Base-by-base conservation (phyloP, 2,888 invertebrate genomes). In the Oscheius sp. region DNA sequence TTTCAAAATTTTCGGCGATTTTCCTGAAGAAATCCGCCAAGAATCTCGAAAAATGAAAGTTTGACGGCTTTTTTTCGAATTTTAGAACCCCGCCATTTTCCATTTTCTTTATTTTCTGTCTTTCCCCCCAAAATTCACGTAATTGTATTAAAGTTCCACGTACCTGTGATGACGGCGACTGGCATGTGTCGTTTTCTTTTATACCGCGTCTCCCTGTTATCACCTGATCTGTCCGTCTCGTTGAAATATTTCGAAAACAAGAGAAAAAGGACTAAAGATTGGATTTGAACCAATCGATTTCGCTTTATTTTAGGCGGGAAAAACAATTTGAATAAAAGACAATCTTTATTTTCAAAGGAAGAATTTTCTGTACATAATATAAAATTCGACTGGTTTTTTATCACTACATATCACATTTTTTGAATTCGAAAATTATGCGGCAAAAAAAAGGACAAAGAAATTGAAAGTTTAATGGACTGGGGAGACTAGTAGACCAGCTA, bases 81-180 rank as follows among this genome's bases (percentile, higher is more conserved):
- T n/a, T n/a, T n/a, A n/a, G n/a, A n/a, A n/a, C 35, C 9, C 35
- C 35, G 5, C 9, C 3, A 35, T 9, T 35, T 35, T 35, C 3
- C 35, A 35, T 35, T 9, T 35, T 35, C 35, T 9, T 35, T 35
- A 3, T 35, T 9, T 35, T 9, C 35, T 35, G 9, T 35, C 35
- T 35, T 9, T 9, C 9, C 35, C 9, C 35, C 35, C 35, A 35
- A 9, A 6, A 35, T 6, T 6, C 35, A 35, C 3, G 35, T 35
- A 35, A 3, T 35, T 35, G 3, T 35, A 35, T 35, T 3, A 35
- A 35, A n/a, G 9, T 35, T 3, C n/a, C 35, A 61, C 61, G n/a
- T 16, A 66, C 66, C 66, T 66, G 66, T 66, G 52, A 66, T 66
- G 29, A 66, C 41, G n/a, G 76, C 78, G 21, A 79, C 78, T 5